Conservation (phyloP, 2,113 vertebrate species). For the Willisornis vidua region DNA sequence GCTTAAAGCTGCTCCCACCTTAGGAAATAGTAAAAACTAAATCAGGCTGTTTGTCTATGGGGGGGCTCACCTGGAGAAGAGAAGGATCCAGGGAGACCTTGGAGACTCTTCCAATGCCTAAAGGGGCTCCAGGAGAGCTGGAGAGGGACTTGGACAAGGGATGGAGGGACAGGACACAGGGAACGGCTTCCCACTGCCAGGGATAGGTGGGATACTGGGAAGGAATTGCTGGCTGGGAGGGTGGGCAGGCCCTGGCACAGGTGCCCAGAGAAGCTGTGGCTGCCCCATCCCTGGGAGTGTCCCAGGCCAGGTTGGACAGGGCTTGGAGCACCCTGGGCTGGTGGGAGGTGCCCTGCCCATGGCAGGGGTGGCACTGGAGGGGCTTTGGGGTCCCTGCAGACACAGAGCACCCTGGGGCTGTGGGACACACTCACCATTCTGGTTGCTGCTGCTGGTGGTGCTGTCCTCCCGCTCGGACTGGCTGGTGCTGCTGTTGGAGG, state of each 20-base stretch:
- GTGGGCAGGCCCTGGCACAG: accelerated
- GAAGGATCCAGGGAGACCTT: not conserved
- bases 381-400: accelerated
- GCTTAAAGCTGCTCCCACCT: too few relatives aligned
- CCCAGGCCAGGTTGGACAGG: not conserved
- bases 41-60: too few relatives aligned
- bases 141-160: not conserved
- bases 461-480: constrained; percentile 88
- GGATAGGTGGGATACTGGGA: not conserved
- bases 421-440: constrained; percentile 82
- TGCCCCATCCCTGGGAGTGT: not conserved
- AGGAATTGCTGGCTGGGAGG: accelerated
- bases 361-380: not conserved
- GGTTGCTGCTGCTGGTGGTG: constrained; percentile 73
- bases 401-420: accelerated
- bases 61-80: not conserved
- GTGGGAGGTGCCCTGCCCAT: not conserved
- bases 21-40: not conserved
- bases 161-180: not conserved
- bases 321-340: not conserved
- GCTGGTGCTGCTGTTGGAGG: constrained; percentile 89
- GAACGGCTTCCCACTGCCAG: not conserved
- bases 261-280: not conserved
- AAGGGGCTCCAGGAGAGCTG: not conserved
- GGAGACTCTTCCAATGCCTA: not conserved